Evolutionary conservation across 2,888 invertebrate genomes (phyloP), one percentile per base, ranked within the genome.

Genomic region (Pachymerium ferrugineum): DNA sequence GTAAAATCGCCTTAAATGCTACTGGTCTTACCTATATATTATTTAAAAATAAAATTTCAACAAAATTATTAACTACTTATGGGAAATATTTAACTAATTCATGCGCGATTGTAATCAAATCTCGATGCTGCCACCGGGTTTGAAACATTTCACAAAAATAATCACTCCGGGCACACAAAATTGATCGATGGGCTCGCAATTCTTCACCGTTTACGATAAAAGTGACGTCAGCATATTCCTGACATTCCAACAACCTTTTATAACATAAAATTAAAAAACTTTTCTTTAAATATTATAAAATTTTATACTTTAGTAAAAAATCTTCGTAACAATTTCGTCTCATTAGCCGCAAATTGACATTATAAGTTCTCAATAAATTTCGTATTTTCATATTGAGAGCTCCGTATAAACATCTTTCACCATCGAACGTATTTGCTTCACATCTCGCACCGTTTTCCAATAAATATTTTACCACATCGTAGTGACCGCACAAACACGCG

Each of bases 401-500:
- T 1, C 85, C 86, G 78, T 86, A 86, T 14, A 86, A 78, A 78
- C 85, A 85, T 4, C 86, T 80, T 78, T 86, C 86, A 0, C 86
- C 85, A 78, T 86, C 86, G 81, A 86, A 86, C 5, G 85, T 85
- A 77, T 85, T 84, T 0, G 84, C 83, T 76, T 86, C 85, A 81
- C 85, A 86, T 30, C 81, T 79, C 3, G 85, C 85, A 16, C 85
- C 85, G 78, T 81, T 81, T 73, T 81, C 81, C 28, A 85, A 79
- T 1, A 86, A 78, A 78, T 83, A 85, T 75, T 82, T 79, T 2
- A 85, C 85, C 10, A 85, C 77, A 19, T 83, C 83, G 42, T 79
- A 78, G 78, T 86, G 85, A 0, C 86, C 86, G 81, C 85, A 86
- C 16, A 85, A 79, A 79, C 85, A 86, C 1, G 85, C 85, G 79